Evolutionary conservation across 2,113 vertebrate genomes (phyloP).

Genomic region (Thamnophis sirtalis): DNA sequence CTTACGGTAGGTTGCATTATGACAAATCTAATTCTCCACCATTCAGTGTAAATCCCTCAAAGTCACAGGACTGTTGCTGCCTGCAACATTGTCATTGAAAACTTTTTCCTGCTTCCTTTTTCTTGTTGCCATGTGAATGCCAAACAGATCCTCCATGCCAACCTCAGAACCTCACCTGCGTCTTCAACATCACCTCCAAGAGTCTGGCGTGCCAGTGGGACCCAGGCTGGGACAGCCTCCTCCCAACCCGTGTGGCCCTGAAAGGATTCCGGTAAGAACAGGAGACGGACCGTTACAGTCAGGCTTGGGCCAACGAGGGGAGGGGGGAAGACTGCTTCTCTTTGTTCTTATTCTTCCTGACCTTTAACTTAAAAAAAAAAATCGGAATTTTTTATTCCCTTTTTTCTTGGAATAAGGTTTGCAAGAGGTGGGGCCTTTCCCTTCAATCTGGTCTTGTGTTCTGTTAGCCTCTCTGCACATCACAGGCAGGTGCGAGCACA

Average conservation of each 20-base stretch:
- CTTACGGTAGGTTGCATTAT: background rate
- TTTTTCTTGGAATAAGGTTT: background rate
- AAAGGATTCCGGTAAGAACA: constrained; percentile 59
- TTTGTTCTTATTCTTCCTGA: background rate
- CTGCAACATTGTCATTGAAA: background rate
- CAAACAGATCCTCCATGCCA: constrained; percentile 73
- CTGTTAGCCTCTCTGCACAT: background rate
- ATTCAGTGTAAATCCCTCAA: background rate
- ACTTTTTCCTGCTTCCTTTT: background rate
- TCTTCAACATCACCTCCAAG: constrained; percentile 68
- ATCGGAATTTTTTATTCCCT: background rate
- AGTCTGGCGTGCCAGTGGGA: constrained; percentile 82
- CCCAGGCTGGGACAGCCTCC: constrained; percentile 63
- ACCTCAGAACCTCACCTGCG: constrained; percentile 81
- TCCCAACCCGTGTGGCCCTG: constrained; percentile 70
- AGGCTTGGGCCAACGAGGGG: background rate
- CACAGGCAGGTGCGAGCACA: background rate
- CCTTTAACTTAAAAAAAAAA: background rate
- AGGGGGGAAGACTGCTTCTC: background rate
- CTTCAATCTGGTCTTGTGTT: background rate
- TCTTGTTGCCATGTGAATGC: fast-evolving
- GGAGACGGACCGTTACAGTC: fast-evolving
- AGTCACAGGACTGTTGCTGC: background rate
- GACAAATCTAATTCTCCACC: background rate
- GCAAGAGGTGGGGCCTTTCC: background rate